Percentiles rank a stretch among this genome's conserved stretches.
Conservation (phyloP, 2,797 vertebrate species). For the Rhodeus uyekii region DNA sequence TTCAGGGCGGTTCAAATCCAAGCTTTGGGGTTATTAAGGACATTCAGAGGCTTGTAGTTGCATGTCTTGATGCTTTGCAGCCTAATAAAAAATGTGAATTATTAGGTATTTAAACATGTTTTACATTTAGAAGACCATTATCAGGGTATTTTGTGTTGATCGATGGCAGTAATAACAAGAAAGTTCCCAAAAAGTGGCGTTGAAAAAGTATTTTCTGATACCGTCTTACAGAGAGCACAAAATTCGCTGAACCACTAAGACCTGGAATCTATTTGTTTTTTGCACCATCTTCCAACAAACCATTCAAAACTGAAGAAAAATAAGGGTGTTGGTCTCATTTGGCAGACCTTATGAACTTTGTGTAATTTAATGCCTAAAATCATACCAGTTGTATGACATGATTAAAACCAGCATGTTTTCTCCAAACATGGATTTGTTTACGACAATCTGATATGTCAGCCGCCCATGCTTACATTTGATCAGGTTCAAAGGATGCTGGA, state of each 20-base stretch:
- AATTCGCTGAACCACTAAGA: slow-evolving; percentile 3
- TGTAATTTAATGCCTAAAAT: slow-evolving; percentile 34
- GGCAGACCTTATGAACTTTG: slow-evolving; percentile 12
- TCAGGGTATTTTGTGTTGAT: not conserved
- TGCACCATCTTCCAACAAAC: slow-evolving; percentile 14
- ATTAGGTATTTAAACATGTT: not conserved
- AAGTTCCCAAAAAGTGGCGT: not conserved
- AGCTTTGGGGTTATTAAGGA: not conserved
- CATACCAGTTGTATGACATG: slow-evolving; percentile 29
- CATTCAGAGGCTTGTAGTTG: not conserved
- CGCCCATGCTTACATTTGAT: not conserved
- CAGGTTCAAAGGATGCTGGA: not conserved
- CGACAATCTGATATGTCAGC: slow-evolving; percentile 5
- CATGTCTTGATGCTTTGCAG: not conserved
- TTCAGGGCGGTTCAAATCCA: not conserved
- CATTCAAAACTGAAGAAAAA: slow-evolving; percentile 15
- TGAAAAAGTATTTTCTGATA: not conserved
- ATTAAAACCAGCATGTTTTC: slow-evolving; percentile 36
- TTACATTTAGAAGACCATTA: not conserved
- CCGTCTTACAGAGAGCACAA: not conserved
- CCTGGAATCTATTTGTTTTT: slow-evolving; percentile 34
- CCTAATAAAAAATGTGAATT: not conserved
- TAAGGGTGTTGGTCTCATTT: slow-evolving; percentile 20
- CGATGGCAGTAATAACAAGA: slow-evolving; percentile 7
- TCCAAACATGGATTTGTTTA: slow-evolving; percentile 15